These are phyloP conservation scores for Blomia tropicalis DNA, from an alignment of 2,888 invertebrate genomes.

Conservation along the genomic window DNA sequence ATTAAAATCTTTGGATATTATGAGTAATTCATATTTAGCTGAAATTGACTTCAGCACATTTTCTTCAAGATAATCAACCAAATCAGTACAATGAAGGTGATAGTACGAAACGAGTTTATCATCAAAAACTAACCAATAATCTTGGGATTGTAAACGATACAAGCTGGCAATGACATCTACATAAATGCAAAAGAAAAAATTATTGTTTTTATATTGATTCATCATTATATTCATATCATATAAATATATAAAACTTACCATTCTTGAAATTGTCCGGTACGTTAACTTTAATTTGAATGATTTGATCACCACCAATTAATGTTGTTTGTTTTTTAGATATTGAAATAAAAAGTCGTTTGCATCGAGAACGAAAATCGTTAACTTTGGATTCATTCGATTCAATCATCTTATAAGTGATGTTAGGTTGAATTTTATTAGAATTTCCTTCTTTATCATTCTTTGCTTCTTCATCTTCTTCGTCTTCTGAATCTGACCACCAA, in stretches of 20 bases:
- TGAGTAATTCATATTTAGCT: background rate
- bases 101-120: background rate
- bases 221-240: background rate
- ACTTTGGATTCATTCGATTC: background rate
- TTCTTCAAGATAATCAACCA: conserved; percentile 3
- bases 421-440: background rate
- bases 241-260: background rate
- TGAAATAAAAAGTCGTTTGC: background rate
- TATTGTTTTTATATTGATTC: background rate
- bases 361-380: background rate
- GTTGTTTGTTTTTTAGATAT: too few relatives aligned
- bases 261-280: too few relatives aligned
- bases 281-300: too few relatives aligned
- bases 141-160: background rate
- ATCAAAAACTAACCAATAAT: background rate
- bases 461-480: conserved; percentile 15
- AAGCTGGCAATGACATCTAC: background rate
- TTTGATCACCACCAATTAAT: too few relatives aligned
- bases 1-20: conserved; percentile 13
- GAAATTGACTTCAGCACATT: background rate
- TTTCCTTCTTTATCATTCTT: conserved; percentile 11
- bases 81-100: background rate
- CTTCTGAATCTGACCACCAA: conserved; percentile 21
- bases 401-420: too few relatives aligned
- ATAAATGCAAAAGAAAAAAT: background rate